Conservation (phyloP, 2,113 vertebrate genomes). For the Tychaedon coryphoeus region DNA sequence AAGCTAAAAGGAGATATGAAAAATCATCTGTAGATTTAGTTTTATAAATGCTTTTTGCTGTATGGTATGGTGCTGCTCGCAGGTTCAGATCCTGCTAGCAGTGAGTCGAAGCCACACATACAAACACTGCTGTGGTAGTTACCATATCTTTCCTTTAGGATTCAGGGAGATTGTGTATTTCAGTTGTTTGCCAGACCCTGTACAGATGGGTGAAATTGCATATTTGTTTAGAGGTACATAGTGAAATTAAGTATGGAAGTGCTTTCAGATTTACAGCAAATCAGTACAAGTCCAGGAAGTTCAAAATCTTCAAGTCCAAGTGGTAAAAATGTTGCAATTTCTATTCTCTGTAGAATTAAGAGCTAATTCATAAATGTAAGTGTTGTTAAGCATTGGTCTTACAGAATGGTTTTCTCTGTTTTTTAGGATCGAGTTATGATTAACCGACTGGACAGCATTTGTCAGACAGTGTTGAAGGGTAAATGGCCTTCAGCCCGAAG, state of each 20-base stretch:
- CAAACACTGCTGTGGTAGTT: neutral
- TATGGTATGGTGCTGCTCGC: neutral
- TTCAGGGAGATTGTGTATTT: neutral
- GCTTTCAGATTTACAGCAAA: neutral
- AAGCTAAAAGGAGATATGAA: neutral
- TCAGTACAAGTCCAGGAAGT: neutral
- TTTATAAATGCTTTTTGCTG: neutral
- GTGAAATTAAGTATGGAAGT: neutral
- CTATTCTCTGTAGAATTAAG: neutral
- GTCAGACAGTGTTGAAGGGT: slow-evolving; percentile 96
- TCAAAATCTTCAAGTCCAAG: neutral
- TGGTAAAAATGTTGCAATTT: neutral
- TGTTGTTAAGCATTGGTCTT: neutral
- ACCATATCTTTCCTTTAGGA: neutral
- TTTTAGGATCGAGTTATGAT: slow-evolving; percentile 96
- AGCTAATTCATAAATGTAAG: neutral
- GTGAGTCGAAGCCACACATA: neutral
- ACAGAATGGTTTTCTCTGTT: neutral
- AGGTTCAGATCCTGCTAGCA: neutral
- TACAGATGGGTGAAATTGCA: neutral
- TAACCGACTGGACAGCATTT: slow-evolving; percentile 96
- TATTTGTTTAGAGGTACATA: neutral
- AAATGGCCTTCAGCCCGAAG: slow-evolving; percentile 92
- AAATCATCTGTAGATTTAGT: neutral
- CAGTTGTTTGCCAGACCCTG: neutral